Conservation (phyloP, 2,888 invertebrate genomes). For the Micoletzkya japonica region DNA sequence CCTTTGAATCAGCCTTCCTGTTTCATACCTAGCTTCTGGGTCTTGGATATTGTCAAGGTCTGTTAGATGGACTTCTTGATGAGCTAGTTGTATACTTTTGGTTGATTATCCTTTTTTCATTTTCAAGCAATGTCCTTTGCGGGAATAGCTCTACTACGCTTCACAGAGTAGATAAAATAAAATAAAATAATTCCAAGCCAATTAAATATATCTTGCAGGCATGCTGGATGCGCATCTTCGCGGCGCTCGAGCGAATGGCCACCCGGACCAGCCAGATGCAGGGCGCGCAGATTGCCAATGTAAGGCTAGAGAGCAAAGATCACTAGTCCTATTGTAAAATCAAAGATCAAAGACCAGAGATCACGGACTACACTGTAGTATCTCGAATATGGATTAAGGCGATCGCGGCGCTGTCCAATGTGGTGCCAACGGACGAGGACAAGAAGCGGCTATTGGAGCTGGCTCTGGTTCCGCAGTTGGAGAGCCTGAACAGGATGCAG, state of each 20-base stretch:
- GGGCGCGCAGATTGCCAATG: constrained; percentile 21
- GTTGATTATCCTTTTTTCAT: neutral
- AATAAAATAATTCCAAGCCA: neutral
- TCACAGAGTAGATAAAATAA: neutral
- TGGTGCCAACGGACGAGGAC: constrained; percentile 5
- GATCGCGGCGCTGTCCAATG: constrained; percentile 22
- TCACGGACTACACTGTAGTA: too few relatives aligned
- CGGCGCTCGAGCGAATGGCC: constrained; percentile 5
- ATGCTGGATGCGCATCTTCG: constrained; percentile 21
- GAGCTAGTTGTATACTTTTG: neutral
- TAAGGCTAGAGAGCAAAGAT: too few relatives aligned
- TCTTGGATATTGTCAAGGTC: too few relatives aligned
- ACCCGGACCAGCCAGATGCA: constrained; percentile 9
- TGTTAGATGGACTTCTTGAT: too few relatives aligned
- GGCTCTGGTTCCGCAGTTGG: constrained; percentile 19
- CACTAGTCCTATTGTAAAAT: too few relatives aligned
- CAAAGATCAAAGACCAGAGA: too few relatives aligned
- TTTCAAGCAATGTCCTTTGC: neutral
- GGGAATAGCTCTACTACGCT: neutral
- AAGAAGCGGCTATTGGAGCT: constrained; percentile 23
- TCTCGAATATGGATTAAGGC: too few relatives aligned
- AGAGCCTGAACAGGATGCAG: constrained; percentile 18
- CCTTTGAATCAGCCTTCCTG: too few relatives aligned
- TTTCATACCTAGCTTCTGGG: too few relatives aligned
- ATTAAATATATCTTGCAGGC: neutral